A percentile compares a stretch with the other conserved stretches of the same genome.
Evolutionary conservation across 2,113 vertebrate genomes (phyloP).

Genomic region (Myanophis thanlyinensis): DNA sequence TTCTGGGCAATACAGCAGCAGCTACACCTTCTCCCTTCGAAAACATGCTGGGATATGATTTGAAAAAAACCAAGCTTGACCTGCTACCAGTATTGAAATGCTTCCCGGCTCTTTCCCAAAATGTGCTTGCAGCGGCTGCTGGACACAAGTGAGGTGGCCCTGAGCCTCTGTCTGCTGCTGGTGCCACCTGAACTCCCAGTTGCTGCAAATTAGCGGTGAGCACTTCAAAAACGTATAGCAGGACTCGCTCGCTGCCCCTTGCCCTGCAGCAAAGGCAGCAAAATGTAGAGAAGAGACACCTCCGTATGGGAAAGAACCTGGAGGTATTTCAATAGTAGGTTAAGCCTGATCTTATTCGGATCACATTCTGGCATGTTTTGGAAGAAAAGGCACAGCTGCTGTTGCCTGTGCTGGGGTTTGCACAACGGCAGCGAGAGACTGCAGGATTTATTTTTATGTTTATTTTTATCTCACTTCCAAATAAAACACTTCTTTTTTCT

Average conservation of each 20-base stretch:
- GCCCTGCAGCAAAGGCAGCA: too few species aligned
- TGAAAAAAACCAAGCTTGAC: too few species aligned
- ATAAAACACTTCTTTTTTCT: neutral
- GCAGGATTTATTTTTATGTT: neutral
- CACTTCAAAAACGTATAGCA: neutral
- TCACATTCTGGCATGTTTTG: neutral
- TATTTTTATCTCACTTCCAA: too few species aligned
- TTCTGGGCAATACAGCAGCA: too few species aligned
- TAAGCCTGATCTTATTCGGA: neutral
- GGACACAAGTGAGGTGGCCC: too few species aligned
- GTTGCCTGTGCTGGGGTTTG: neutral
- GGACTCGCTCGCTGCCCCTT: too few species aligned
- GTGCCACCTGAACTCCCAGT: neutral
- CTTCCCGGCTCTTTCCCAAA: too few species aligned
- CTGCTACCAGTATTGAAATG: too few species aligned
- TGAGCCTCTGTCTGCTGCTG: neutral
- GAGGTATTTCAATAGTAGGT: neutral
- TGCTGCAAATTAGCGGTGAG: neutral
- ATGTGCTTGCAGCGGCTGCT: too few species aligned
- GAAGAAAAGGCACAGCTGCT: neutral
- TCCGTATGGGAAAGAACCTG: neutral
- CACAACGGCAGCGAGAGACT: neutral
- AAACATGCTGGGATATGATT: too few species aligned
- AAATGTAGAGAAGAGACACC: too few species aligned
- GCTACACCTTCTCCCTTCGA: too few species aligned